Conservation (phyloP, 2,113 vertebrate species). For the Prolemur simus region DNA sequence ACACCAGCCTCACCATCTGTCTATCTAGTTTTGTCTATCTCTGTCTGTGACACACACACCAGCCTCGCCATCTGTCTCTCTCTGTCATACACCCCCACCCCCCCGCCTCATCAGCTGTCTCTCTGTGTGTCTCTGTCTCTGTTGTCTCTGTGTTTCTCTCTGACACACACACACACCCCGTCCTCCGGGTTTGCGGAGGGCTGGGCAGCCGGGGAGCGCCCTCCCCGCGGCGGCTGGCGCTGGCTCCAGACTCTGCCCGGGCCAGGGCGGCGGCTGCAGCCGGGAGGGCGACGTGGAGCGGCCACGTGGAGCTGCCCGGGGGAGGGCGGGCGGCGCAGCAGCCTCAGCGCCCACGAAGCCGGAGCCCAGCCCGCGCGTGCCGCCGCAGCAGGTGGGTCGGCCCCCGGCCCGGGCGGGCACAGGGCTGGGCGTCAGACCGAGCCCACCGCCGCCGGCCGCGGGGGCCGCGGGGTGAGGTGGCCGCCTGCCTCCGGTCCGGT, state of each 20-base stretch:
- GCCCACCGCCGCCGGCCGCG: not conserved
- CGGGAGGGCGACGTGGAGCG: conserved; percentile 72
- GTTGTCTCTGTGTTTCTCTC: too few relatives aligned
- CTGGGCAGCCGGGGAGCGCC: not conserved
- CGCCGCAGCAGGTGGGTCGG: conserved; percentile 41
- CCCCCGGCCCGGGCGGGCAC: not conserved
- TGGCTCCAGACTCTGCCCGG: conserved; percentile 52
- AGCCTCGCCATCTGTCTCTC: not conserved
- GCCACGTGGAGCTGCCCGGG: conserved; percentile 76
- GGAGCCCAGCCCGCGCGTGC: not conserved
- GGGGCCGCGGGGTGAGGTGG: not conserved
- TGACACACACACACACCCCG: not conserved
- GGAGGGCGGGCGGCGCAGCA: conserved; percentile 34
- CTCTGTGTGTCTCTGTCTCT: not conserved
- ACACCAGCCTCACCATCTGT: not conserved
- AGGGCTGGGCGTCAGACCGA: not conserved
- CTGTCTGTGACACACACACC: not conserved
- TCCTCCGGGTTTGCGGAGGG: not conserved
- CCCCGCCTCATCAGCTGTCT: not conserved
- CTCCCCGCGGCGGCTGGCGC: not conserved
- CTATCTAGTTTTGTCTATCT: not conserved
- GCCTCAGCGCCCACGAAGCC: not conserved
- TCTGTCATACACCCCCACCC: not conserved
- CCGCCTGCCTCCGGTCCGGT: not conserved
- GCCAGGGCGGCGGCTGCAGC: conserved; percentile 60